Conservation (phyloP, 1,140 invertebrate genomes). For the Brachionus calyciflorus region DNA sequence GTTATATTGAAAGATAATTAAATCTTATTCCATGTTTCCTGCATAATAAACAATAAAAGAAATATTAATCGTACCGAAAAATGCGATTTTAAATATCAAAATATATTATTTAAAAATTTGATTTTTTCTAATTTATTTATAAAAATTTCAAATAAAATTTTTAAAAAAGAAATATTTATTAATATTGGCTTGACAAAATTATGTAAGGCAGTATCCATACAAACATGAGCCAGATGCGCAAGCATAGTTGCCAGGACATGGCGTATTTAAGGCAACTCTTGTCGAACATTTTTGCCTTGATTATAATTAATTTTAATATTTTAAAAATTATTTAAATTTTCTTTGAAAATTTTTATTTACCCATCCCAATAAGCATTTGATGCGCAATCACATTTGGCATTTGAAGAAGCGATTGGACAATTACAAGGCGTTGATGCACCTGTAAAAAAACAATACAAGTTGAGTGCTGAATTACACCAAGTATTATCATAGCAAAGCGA, state of each 20-base stretch:
- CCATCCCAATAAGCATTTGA: conserved; percentile 17
- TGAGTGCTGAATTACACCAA: conserved; percentile 11
- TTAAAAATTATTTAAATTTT: background rate
- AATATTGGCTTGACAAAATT: no score
- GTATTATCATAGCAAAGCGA: background rate
- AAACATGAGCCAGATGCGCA: background rate
- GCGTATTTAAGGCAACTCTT: background rate
- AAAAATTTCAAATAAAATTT: no score
- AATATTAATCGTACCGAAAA: no score
- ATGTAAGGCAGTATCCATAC: conserved; percentile 21
- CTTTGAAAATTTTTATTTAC: background rate
- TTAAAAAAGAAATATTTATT: no score
- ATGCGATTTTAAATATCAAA: background rate
- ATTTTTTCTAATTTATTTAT: no score
- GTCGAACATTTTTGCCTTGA: background rate
- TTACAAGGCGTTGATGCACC: background rate
- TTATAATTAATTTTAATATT: background rate
- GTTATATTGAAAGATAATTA: no score
- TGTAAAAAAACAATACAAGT: conserved; percentile 1
- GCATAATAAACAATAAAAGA: no score
- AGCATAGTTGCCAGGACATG: conserved; percentile 30
- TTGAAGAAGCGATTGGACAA: conserved; percentile 3
- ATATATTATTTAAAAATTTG: no score
- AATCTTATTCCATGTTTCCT: no score
- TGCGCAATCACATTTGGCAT: conserved; percentile 4